Evolutionary conservation across 2,113 vertebrate species (phyloP).

Genomic region (Mus spicilegus): DNA sequence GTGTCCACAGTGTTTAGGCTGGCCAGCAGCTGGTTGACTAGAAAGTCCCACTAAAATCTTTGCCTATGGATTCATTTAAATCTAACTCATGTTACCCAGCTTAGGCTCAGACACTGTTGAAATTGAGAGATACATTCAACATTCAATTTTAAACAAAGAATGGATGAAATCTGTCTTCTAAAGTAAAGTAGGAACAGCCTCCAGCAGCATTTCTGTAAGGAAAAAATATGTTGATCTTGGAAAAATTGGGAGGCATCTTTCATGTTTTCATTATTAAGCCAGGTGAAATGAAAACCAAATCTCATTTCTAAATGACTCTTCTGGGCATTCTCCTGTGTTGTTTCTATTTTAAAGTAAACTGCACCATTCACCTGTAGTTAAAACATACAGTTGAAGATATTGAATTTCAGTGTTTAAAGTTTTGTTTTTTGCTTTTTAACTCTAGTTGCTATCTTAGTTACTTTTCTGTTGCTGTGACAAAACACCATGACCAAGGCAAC

Average conservation of each 20-base stretch:
- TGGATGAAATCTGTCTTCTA: slow-evolving; percentile 72
- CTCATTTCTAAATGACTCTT: slow-evolving; percentile 41
- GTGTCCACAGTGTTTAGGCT: not conserved
- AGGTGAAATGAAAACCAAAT: slow-evolving; percentile 29
- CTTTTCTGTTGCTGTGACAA: not conserved
- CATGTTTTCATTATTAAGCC: slow-evolving; percentile 62
- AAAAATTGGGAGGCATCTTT: slow-evolving; percentile 56
- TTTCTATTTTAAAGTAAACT: slow-evolving; percentile 15
- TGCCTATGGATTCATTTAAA: slow-evolving; percentile 73
- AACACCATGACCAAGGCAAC: not conserved
- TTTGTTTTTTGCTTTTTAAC: not conserved
- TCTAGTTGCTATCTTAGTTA: slow-evolving; percentile 28
- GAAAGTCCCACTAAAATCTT: slow-evolving; percentile 70
- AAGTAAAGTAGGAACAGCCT: slow-evolving; percentile 47
- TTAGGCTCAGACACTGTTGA: slow-evolving; percentile 31
- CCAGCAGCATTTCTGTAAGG: slow-evolving; percentile 56
- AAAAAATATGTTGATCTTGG: slow-evolving; percentile 65
- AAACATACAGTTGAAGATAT: slow-evolving; percentile 56
- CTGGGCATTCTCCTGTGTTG: slow-evolving; percentile 38
- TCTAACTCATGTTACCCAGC: slow-evolving; percentile 54
- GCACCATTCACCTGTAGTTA: slow-evolving; percentile 64
- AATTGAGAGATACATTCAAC: slow-evolving; percentile 65
- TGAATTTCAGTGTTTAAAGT: slow-evolving; percentile 20
- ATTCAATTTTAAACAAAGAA: slow-evolving; percentile 75
- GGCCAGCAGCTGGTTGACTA: slow-evolving; percentile 35